Base-by-base conservation (phyloP, 2,797 vertebrate genomes). In the Hypotaenidia philippensis region DNA sequence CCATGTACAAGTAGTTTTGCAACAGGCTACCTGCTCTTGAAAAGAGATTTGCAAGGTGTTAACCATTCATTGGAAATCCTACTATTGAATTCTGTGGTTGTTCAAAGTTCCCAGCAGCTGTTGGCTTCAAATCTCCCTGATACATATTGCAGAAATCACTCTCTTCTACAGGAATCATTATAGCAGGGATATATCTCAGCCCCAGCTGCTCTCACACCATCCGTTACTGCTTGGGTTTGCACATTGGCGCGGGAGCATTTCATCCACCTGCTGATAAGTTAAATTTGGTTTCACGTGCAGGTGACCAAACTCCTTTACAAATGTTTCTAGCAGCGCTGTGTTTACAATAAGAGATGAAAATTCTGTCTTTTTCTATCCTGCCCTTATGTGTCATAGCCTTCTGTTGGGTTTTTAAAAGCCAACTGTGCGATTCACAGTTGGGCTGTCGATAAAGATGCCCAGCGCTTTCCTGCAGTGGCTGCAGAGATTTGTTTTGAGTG, bases 21-120 rank as follows among this genome's bases (percentile, higher is more conserved):
- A 78, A n/a, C 52, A 55, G 57, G 76, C 81, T 77, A 4, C 83
- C 50, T 29, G 68, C 59, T 85, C 90, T 83, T 91, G 84, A 71
- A 80, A 87, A 83, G 52, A 78, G 53, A 83, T 96, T 95, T 93
- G 84, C 65, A 85, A 91, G 65, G 90, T 85, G 87, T 89, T 95
- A 94, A 87, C 65, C 92, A 23, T 93, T 94, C 87, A 59, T 71
- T 18, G 23, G 93, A 94, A 75, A 65, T 78, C 83, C 83, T 83
- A 9, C 69, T 86, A 4, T 93, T 89, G 89, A 81, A 71, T 94
- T 85, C 69, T 61, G 82, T 36, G 72, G 57, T 81, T 81, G 40
- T 71, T 90, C 66, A 5, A 70, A 69, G 80, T 84, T 96, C 80
- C 88, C 83, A 83, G 80, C 74, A 90, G 80, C 87, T 91, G 56